A percentile compares a stretch with the other conserved stretches of the same genome.
Evolutionary conservation across 2,888 invertebrate species (phyloP).

Genomic region (Tricholauxania praeusta): DNA sequence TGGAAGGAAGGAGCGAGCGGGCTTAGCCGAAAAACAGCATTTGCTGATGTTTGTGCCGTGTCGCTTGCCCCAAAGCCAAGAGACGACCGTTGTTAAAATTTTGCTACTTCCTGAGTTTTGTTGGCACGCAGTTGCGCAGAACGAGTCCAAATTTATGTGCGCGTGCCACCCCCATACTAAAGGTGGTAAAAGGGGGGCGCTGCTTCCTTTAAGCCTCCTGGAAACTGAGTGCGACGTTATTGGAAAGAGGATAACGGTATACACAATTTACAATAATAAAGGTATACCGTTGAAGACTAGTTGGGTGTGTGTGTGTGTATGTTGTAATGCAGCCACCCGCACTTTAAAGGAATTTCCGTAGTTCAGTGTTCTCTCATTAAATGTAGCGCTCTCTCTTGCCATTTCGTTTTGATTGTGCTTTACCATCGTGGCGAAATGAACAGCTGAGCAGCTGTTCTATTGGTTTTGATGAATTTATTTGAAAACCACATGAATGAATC

Average conservation of each 20-base stretch:
- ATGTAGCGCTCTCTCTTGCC: slow-evolving; percentile 38
- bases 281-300: slow-evolving; percentile 58
- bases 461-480: too few relatives aligned
- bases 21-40: neutral
- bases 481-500: too few relatives aligned
- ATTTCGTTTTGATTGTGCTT: neutral
- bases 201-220: too few relatives aligned
- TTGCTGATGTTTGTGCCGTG: neutral
- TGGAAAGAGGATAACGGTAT: too few relatives aligned
- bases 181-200: too few relatives aligned
- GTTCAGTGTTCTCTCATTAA: slow-evolving; percentile 43
- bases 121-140: slow-evolving; percentile 30
- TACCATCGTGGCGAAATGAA: too few relatives aligned
- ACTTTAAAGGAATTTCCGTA: slow-evolving; percentile 45
- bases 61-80: neutral
- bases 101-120: neutral
- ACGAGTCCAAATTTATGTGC: neutral
- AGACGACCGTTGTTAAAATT: neutral
- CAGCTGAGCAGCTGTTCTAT: too few relatives aligned
- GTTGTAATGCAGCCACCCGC: slow-evolving; percentile 12
- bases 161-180: slow-evolving; percentile 2
- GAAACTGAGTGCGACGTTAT: too few relatives aligned
- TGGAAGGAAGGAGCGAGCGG: neutral
- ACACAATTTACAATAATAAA: slow-evolving; percentile 43
- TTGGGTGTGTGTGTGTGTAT: slow-evolving; percentile 13